Evolutionary conservation across 2,797 vertebrate species (phyloP).

Genomic region (Bovichtus diacanthus): DNA sequence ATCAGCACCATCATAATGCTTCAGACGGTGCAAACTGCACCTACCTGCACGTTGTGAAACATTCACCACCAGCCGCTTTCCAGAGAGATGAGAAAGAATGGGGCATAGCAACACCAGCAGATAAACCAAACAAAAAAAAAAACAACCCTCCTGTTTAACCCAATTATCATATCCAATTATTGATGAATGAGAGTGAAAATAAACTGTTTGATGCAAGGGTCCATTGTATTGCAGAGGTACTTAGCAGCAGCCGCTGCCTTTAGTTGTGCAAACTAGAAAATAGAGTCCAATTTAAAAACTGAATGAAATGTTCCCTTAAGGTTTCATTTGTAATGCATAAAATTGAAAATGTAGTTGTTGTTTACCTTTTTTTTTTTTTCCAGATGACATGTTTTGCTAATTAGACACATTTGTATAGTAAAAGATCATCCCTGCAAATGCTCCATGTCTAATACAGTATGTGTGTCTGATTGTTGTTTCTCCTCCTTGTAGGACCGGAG

Average conservation of each 20-base stretch:
- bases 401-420: neutral
- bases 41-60: too few species aligned
- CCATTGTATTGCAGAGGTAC: neutral
- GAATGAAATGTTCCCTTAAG: neutral
- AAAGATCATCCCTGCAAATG: neutral
- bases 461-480: slow-evolving; percentile 20
- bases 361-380: slow-evolving; percentile 18
- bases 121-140: neutral
- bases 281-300: neutral
- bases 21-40: too few species aligned
- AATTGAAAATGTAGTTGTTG: neutral
- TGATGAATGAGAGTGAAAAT: neutral
- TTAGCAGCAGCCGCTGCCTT: neutral
- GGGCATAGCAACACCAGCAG: neutral
- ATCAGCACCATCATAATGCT: too few species aligned
- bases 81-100: neutral
- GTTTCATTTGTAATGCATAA: neutral
- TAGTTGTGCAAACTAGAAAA: neutral
- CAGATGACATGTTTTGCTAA: neutral
- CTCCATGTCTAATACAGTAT: neutral
- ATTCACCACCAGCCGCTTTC: neutral
- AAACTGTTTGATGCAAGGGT: neutral
- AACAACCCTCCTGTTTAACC: neutral
- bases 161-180: neutral
- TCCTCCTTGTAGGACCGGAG: slow-evolving; percentile 86